Conservation (phyloP, 2,113 vertebrate species). For the Hyperoodon ampullatus region DNA sequence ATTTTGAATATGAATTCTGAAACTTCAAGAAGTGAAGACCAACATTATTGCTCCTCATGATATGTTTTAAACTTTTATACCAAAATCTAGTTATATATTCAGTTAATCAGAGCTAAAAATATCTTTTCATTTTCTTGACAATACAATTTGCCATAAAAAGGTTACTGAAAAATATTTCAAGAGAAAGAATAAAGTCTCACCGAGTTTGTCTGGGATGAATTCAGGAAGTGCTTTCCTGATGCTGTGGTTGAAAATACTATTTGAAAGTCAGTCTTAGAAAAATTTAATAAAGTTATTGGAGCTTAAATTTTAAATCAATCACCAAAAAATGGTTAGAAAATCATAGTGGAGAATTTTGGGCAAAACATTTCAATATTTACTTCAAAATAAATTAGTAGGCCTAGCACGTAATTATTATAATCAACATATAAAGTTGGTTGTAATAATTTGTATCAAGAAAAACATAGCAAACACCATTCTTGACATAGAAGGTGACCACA, state of each 20-base stretch:
- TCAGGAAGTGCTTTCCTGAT: neutral
- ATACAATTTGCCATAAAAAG: neutral
- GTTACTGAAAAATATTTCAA: neutral
- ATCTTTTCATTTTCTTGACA: neutral
- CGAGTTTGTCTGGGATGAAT: neutral
- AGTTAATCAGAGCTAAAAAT: constrained; percentile 30
- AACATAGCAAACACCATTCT: neutral
- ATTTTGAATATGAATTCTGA: constrained; percentile 31
- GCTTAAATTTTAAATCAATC: constrained; percentile 7
- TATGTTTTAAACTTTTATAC: neutral
- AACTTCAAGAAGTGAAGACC: constrained; percentile 7
- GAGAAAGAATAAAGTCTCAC: constrained; percentile 4
- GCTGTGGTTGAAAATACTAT: neutral
- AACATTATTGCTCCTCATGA: neutral
- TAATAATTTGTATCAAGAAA: neutral
- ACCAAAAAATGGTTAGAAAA: neutral
- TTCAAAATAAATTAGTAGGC: constrained; percentile 14
- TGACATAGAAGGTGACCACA: neutral
- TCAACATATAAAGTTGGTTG: neutral
- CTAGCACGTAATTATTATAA: neutral
- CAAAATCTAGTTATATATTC: constrained; percentile 34
- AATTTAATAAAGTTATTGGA: neutral
- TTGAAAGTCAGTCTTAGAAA: constrained; percentile 12
- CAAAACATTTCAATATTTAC: constrained; percentile 17
- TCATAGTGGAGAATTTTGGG: neutral